These are phyloP conservation scores for Germaria angustata DNA, from an alignment of 2,888 invertebrate genomes.

Conservation along the genomic window DNA sequence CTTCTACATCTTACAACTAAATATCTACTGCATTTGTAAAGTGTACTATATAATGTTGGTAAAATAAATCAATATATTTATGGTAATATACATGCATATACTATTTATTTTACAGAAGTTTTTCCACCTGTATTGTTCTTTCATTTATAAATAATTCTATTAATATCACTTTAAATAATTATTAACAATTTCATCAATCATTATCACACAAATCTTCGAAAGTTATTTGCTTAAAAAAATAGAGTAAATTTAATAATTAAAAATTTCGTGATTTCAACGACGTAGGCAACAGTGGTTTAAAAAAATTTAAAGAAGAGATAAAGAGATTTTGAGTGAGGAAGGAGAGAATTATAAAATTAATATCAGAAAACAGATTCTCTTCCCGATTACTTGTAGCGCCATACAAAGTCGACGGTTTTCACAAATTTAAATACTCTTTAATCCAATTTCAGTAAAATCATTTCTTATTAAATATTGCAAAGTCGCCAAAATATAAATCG, in stretches of 20 bases:
- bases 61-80: constrained; percentile 51
- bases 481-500: constrained; percentile 7
- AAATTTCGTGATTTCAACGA: too few species aligned
- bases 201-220: not conserved
- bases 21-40: constrained; percentile 15
- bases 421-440: not conserved
- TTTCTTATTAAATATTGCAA: too few species aligned
- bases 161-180: not conserved
- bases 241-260: too few species aligned
- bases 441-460: not conserved
- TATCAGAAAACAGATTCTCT: not conserved
- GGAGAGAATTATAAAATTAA: too few species aligned
- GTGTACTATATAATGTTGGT: constrained; percentile 50
- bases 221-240: not conserved
- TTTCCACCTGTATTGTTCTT: not conserved
- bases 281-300: constrained; percentile 17
- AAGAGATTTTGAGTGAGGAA: not conserved
- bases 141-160: not conserved
- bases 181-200: not conserved
- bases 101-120: not conserved
- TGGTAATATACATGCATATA: not conserved
- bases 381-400: too few species aligned
- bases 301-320: not conserved
- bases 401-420: too few species aligned
- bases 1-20: constrained; percentile 4